Evolutionary conservation across 2,888 invertebrate species (phyloP), one percentile per base, ranked within the genome.

Genomic region (Pristionchus entomophagus): DNA sequence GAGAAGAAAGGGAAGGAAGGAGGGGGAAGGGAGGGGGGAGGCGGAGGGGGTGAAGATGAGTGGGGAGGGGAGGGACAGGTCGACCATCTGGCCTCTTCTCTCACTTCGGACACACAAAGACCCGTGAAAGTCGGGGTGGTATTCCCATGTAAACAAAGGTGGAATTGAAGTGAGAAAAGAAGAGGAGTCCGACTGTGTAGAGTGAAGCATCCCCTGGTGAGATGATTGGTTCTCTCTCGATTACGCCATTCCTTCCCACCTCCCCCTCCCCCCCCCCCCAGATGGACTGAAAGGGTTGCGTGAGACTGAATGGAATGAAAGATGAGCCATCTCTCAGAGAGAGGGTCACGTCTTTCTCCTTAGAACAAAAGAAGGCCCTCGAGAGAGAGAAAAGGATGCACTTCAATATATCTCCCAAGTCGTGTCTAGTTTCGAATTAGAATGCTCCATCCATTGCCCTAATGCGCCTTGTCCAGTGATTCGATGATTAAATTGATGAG

Each of bases 401-500:
- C 35, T 65, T 29, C 26, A 6, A 62, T 32, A 32, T 32, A 32
- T 29, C 65, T 22, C 19, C 35, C 35, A 62, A 32, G 29, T 62
- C 10, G 2, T 19, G 10, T 26, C 56, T 56, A 12, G n/a, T n/a
- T 10, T 29, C 59, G 29, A 12, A 59, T 29, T 59, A 59, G 29
- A 14, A 29, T 29, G 59, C 59, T 29, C 59, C 29, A 59, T 59
- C 59, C 59, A 56, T 56, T 22, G 22, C 10, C n/a, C 38, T 65
- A 65, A 65, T 65, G 32, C 65, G 65, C 65, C 17, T 65, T 65
- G 65, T 65, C 35, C 35, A 65, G 19, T 65, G 65, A 22, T 65
- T 65, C 59, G 59, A 59, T 65, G 65, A 65, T 65, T 35, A 19
- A 59, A 3, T 59, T 59, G 56, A 26, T 59, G 65, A 65, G 4